Evolutionary conservation across 37 sponge, comb jelly and placozoan species (phyloP).

Genomic region (Chondrosia reniformis): DNA sequence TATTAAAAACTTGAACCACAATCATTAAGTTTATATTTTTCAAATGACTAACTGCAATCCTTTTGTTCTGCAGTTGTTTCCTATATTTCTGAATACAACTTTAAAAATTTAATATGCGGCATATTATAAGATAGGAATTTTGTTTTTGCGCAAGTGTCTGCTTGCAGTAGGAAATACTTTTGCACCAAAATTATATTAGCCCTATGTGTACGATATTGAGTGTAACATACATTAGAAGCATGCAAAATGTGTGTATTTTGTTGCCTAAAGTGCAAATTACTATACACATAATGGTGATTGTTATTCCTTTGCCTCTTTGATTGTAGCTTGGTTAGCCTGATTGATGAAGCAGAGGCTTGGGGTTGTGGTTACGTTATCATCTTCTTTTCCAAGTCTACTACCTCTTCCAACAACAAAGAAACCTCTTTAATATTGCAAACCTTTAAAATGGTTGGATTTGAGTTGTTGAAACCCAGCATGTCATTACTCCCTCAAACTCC

Average conservation of each 20-base stretch:
- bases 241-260: background rate
- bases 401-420: background rate
- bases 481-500: too few species aligned
- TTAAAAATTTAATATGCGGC: too few species aligned
- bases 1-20: too few species aligned
- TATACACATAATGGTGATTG: background rate
- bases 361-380: background rate
- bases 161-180: background rate
- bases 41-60: too few species aligned
- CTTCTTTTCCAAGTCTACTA: background rate
- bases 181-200: background rate
- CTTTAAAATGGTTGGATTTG: constrained; percentile 4
- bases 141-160: background rate
- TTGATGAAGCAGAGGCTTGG: constrained; percentile 19
- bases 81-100: too few species aligned
- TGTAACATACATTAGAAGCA: too few species aligned
- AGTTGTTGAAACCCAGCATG: background rate
- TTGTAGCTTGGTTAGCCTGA: constrained; percentile 8
- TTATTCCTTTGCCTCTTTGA: background rate
- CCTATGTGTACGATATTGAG: background rate
- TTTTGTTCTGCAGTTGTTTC: too few species aligned
- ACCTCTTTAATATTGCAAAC: constrained; percentile 13
- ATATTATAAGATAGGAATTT: background rate
- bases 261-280: background rate
- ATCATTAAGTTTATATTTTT: too few species aligned